These are phyloP conservation scores for Parelbella ahira DNA, from an alignment of 2,888 invertebrate genomes.

Conservation along the genomic window DNA sequence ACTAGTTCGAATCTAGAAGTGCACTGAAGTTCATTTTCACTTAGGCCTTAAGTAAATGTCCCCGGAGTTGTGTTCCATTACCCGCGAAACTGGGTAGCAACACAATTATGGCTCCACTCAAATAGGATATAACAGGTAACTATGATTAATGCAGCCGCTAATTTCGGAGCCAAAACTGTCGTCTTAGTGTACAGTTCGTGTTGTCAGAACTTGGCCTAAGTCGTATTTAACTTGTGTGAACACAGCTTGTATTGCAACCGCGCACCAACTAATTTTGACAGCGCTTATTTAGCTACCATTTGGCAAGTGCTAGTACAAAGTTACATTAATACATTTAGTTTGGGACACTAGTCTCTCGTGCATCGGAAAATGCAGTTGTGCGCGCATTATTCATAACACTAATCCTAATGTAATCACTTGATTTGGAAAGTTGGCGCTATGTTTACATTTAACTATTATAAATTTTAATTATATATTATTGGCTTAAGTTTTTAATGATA, in stretches of 20 bases:
- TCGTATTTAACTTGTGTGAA: slow-evolving; percentile 71
- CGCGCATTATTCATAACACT: neutral
- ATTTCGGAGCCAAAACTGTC: slow-evolving; percentile 57
- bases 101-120: slow-evolving; percentile 14
- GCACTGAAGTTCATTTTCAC: neutral
- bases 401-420: too few relatives aligned
- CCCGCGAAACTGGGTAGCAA: slow-evolving; percentile 3
- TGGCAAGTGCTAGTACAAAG: slow-evolving; percentile 35
- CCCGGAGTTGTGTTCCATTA: slow-evolving; percentile 4
- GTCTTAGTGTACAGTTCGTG: slow-evolving; percentile 64
- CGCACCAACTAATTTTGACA: slow-evolving; percentile 74
- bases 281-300: slow-evolving; percentile 52
- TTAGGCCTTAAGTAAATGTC: slow-evolving; percentile 5
- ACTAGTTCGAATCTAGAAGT: too few relatives aligned
- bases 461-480: too few relatives aligned
- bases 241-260: slow-evolving; percentile 69
- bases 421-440: too few relatives aligned
- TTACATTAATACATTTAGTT: slow-evolving; percentile 19
- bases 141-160: slow-evolving; percentile 44
- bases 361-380: slow-evolving; percentile 5
- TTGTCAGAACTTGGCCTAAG: slow-evolving; percentile 65
- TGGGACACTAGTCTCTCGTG: slow-evolving; percentile 2
- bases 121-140: slow-evolving; percentile 24
- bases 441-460: too few relatives aligned
- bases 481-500: too few relatives aligned